A percentile compares a stretch with the other conserved stretches of the same genome.
phyloP scores from a whole-genome alignment of 2,888 invertebrate genomes.

The Troides oblongomaculatus region DNA sequence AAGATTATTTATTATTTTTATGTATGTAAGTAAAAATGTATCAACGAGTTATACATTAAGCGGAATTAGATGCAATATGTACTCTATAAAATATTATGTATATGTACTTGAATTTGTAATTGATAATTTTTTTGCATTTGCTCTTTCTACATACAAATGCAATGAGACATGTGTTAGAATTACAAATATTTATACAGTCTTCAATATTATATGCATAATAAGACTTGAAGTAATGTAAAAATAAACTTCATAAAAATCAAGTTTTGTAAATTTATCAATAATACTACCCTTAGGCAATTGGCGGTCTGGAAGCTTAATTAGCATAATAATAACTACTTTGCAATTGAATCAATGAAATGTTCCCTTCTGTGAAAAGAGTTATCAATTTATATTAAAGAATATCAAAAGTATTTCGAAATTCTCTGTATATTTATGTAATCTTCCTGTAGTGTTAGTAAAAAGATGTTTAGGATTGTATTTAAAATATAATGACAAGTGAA shows the following conservation, averaged over 20 bases:
- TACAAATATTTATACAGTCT: neutral
- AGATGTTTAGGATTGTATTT: neutral
- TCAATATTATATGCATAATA: neutral
- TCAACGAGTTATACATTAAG: no score
- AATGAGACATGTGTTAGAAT: no score
- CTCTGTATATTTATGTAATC: neutral
- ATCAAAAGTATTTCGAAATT: neutral
- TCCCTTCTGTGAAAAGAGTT: no score
- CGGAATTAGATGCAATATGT: no score
- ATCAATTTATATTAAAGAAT: no score
- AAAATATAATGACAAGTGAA: neutral
- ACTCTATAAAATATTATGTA: no score
- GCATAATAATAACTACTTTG: neutral
- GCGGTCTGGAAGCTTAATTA: neutral
- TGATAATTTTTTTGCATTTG: neutral
- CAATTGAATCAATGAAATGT: neutral
- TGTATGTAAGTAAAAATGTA: no score
- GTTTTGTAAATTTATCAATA: neutral
- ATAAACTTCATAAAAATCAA: neutral
- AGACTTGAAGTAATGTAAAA: neutral
- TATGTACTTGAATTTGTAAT: no score
- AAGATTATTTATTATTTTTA: no score
- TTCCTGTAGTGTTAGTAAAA: neutral
- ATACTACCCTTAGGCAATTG: neutral
- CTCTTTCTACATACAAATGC: neutral